Evolutionary conservation across 2,797 vertebrate species (phyloP).

Genomic region (Chiroxiphia lanceolata): DNA sequence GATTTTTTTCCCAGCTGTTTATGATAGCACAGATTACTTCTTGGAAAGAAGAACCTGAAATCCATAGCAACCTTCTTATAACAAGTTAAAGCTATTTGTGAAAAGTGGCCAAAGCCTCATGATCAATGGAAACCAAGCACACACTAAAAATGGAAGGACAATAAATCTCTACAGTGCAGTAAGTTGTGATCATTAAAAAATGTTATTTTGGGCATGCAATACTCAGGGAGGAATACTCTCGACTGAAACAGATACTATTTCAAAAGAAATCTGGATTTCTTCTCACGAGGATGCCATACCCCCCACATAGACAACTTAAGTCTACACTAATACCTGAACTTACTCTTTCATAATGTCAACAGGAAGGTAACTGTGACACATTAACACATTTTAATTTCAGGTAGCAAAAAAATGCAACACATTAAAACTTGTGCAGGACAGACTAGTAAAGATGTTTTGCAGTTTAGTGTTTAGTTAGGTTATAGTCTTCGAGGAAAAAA

Average conservation of each 20-base stretch:
- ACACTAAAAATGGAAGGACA: slow-evolving; percentile 27
- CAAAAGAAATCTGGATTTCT: slow-evolving; percentile 1
- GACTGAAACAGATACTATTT: background rate
- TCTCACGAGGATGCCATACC: background rate
- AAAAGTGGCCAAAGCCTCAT: background rate
- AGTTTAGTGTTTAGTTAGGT: background rate
- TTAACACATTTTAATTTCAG: background rate
- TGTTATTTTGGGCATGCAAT: background rate
- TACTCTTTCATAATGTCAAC: background rate
- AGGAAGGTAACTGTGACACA: background rate
- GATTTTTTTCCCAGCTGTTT: slow-evolving; percentile 11
- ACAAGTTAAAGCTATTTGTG: slow-evolving; percentile 6
- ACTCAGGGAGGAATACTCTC: background rate
- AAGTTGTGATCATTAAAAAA: slow-evolving; percentile 13
- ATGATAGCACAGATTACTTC: background rate
- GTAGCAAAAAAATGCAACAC: background rate
- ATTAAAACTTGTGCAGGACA: background rate
- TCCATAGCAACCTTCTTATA: background rate
- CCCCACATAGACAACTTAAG: background rate
- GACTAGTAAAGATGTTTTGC: background rate
- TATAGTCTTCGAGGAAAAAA: background rate
- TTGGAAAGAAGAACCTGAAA: slow-evolving; percentile 30
- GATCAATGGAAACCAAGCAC: slow-evolving; percentile 1
- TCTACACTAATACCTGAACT: background rate
- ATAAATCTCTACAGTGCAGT: slow-evolving; percentile 5